phyloP scores from a whole-genome alignment of 1,140 invertebrate genomes.

The Schlechtendalia chinensis region DNA sequence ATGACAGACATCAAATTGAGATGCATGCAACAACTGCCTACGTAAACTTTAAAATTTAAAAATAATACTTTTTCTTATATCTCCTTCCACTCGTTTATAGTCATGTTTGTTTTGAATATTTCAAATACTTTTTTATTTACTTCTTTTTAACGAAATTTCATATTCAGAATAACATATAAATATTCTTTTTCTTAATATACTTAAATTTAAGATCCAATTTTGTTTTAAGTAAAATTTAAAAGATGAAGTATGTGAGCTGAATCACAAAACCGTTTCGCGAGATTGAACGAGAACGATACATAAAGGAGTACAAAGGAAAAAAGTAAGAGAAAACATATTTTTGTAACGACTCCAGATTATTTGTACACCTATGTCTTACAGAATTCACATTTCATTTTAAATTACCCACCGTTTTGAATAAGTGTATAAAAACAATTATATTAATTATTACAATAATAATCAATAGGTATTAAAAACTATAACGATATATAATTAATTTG shows the following conservation, averaged over 20 bases:
- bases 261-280: background rate
- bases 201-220: constrained; percentile 21
- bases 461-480: too few species aligned
- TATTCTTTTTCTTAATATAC: constrained; percentile 1
- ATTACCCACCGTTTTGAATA: background rate
- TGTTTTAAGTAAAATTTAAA: constrained; percentile 5
- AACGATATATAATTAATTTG: too few species aligned
- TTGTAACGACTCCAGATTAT: background rate
- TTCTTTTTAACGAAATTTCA: background rate
- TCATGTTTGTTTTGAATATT: background rate
- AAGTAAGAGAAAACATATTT: background rate
- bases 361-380: background rate
- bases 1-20: background rate
- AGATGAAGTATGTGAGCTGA: background rate
- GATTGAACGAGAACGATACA: background rate
- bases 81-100: too few species aligned
- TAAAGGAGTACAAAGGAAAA: background rate
- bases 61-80: background rate
- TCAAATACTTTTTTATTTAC: background rate
- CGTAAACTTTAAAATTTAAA: background rate
- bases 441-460: too few species aligned
- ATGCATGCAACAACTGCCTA: background rate
- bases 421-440: too few species aligned
- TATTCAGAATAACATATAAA: background rate
- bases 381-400: background rate